These are phyloP conservation scores for Typhlichthys eigenmanni DNA, from an alignment of 2,797 vertebrate species.

Conservation along the genomic window DNA sequence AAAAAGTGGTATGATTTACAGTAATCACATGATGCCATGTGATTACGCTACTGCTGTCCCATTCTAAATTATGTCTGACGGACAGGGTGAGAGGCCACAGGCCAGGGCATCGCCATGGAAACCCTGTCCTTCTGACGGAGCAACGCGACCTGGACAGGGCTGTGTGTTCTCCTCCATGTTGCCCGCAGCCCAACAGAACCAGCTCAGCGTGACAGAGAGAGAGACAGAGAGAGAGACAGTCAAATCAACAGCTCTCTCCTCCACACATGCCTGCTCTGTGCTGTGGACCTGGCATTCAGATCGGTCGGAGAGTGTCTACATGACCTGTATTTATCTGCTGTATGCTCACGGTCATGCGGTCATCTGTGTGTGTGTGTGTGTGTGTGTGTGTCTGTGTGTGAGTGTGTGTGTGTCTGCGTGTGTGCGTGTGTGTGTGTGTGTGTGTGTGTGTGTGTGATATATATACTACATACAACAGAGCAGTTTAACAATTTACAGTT, in stretches of 20 bases:
- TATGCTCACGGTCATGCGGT: neutral
- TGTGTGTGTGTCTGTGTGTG: no score
- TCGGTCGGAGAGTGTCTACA: slow-evolving; percentile 19
- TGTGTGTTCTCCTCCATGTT: slow-evolving; percentile 22
- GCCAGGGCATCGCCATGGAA: slow-evolving; percentile 42
- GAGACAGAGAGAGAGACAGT: neutral
- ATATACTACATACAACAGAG: slow-evolving; percentile 30
- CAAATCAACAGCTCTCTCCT: slow-evolving; percentile 13
- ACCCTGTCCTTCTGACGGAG: slow-evolving; percentile 48
- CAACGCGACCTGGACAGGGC: slow-evolving; percentile 47
- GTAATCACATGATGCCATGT: slow-evolving; percentile 2
- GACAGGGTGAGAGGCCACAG: slow-evolving; percentile 16
- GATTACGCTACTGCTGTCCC: slow-evolving; percentile 26
- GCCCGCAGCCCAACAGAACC: slow-evolving; percentile 36
- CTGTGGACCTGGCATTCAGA: slow-evolving; percentile 17
- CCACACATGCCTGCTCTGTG: slow-evolving; percentile 9
- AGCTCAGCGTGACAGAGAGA: slow-evolving; percentile 18
- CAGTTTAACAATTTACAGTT: neutral
- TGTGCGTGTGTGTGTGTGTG: neutral
- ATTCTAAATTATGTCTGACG: slow-evolving; percentile 23
- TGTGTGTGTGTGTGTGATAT: slow-evolving; percentile 12
- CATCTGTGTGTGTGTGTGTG: slow-evolving; percentile 3
- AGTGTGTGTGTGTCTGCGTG: neutral
- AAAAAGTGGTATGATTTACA: slow-evolving; percentile 23
- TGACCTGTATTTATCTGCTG: slow-evolving; percentile 6